Evolutionary conservation across 2,888 invertebrate species (phyloP), one percentile per base, ranked within the genome.

Genomic region (Agrotis clavis): DNA sequence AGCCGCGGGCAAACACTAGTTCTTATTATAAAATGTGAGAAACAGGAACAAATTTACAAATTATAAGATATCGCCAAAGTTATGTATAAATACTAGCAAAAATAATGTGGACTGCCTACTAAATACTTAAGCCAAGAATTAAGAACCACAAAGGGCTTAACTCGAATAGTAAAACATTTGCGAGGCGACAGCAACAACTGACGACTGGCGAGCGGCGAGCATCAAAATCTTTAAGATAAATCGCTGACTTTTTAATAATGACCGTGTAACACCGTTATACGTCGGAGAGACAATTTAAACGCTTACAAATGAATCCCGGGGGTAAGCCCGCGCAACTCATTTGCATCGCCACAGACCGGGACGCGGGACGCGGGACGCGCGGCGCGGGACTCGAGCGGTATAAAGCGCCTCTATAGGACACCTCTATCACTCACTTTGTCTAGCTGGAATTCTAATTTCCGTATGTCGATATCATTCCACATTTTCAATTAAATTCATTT

Each of bases 291-390:
- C 85, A 72, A 71, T 82, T 68, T 74, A 72, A 85, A 82, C 79
- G 79, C 72, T 85, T 72, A 85, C 83, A 85, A 85, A 82, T 82
- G 82, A 84, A 73, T 63, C 79, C 79, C 79, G 67, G 48, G 70
- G 60, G 77, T 51, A 51, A 62, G 54, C 56, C 67, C 67, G 67
- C 61, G 66, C 69, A 48, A 63, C 73, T 81, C 78, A 82, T 82
- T 84, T 84, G 69, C 78, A 81, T 77, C 53, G 56, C 60, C 64
- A 41, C 76, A 61, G 68, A 56, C n/a, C 45, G 60, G 53, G 47
- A 14, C 57, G 54, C 25, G 57, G n/a, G 9, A n/a, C 16, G 21
- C 30, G 68, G 50, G 45, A 16, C 25, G 30, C 50, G 60, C 60
- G 64, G 18, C 16, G 65, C 50, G 67, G 67, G 19, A n/a, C 57